phyloP scores from a whole-genome alignment of 2,113 vertebrate species.

The Genyomyrus donnyi region DNA sequence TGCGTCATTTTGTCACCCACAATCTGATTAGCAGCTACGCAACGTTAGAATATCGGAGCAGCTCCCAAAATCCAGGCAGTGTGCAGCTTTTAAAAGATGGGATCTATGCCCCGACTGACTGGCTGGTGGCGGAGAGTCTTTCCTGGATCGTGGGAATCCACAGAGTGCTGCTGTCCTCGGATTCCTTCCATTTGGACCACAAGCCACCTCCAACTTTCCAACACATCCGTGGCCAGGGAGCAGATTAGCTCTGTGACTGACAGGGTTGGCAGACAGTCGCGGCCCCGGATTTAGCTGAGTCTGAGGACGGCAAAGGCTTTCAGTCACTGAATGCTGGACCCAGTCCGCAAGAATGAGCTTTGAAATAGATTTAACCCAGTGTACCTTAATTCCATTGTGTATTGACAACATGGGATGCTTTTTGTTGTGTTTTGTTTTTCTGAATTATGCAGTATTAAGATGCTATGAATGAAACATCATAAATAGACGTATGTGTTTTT shows the following conservation, averaged over 20 bases:
- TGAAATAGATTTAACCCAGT: neutral
- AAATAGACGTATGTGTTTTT: neutral
- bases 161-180: neutral
- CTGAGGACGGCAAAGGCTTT: neutral
- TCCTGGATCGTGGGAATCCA: neutral
- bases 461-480: neutral
- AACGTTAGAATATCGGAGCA: neutral
- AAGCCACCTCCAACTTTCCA: neutral
- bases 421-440: neutral
- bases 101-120: neutral
- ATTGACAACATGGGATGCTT: neutral
- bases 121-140: neutral
- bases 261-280: neutral
- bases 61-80: neutral
- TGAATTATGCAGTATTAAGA: neutral
- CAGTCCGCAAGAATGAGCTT: neutral
- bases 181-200: neutral
- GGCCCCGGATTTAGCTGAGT: neutral
- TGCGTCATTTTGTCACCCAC: neutral
- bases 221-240: neutral
- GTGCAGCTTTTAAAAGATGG: neutral
- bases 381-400: neutral
- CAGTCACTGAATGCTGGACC: neutral
- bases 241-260: neutral
- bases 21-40: neutral